Percentiles rank a stretch among this genome's conserved stretches.
These are phyloP conservation scores for Ganaspis sp. DNA, from an alignment of 1,140 invertebrate genomes.

Conservation along the genomic window DNA sequence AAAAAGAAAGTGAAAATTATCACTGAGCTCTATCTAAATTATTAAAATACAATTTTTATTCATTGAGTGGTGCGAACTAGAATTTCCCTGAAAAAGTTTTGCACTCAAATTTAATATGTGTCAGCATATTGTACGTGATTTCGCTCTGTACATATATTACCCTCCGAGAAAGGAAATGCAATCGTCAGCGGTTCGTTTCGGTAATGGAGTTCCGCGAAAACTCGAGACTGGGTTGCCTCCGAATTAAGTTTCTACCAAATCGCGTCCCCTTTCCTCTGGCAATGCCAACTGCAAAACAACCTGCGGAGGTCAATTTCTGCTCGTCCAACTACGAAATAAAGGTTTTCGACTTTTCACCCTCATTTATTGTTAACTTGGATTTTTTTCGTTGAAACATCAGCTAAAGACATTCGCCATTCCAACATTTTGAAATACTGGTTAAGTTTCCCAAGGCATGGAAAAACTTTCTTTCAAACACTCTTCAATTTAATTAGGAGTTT, in stretches of 20 bases:
- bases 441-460: no score
- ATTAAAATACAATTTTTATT: neutral
- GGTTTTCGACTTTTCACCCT: neutral
- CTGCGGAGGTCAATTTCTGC: constrained; percentile 36
- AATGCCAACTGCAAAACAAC: constrained; percentile 25
- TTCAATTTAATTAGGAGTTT: no score
- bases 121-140: constrained; percentile 29
- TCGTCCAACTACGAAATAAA: constrained; percentile 21
- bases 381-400: neutral
- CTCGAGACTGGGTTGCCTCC: constrained; percentile 26
- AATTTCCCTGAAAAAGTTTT: constrained; percentile 2
- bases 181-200: constrained; percentile 29
- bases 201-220: constrained; percentile 21
- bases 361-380: constrained; percentile 7
- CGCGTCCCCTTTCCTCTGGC: constrained; percentile 27
- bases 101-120: constrained; percentile 8
- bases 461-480: no score
- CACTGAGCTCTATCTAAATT: no score
- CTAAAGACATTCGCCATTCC: neutral
- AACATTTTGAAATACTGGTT: no score
- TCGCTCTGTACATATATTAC: constrained; percentile 22
- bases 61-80: neutral
- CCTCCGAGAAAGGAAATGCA: constrained; percentile 14
- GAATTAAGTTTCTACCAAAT: constrained; percentile 27
- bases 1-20: neutral